Base-by-base conservation (phyloP, 2,797 vertebrate genomes). In the Sebastes steindachneri region DNA sequence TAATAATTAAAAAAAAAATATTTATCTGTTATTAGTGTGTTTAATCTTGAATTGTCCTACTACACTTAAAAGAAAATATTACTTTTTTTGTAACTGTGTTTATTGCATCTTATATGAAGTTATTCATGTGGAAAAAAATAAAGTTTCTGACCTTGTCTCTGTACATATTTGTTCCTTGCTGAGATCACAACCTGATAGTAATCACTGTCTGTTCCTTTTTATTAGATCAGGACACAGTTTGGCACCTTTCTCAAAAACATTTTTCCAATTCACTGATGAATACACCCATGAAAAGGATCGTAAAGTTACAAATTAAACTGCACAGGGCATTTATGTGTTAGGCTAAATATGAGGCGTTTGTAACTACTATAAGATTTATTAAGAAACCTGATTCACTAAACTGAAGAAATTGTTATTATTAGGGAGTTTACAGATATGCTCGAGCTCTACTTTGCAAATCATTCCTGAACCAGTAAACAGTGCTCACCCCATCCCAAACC, bases 91-190 rank as follows among this genome's bases (percentile, higher is more conserved):
- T 28, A 19, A n/a, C 5, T n/a, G 3, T 53, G 28, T 31, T 51
- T 2, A 23, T 3, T 67, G 21, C 10, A 55, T 28, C 4, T 77
- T 29, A 55, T 0, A 19, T 17, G 3, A 37, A 55, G 3, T 23
- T 60, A 6, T 67, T 65, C 4, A 68, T 60, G 8, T 25, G 4
- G 9, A 28, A 12, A 26, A 65, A 82, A 84, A 88, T 83, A 91
- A 89, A 82, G 23, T 60, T 68, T 73, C 6, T 25, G 9, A 62
- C 5, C 21, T n/a, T 26, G 11, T 68, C 60, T 86, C 10, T 70
- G 64, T 26, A 3, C 33, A 9, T 59, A 3, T 80, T 66, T 68
- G 4, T 69, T 54, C 17, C 7, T 58, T 51, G 12, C 73, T 67
- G 7, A 28, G 4, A 25, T 62, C 15, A 25, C 51, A 65, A 14